Evolutionary conservation across 2,113 vertebrate genomes (phyloP), one percentile per base, ranked within the genome.

Genomic region (Protomyctophum bolini): DNA sequence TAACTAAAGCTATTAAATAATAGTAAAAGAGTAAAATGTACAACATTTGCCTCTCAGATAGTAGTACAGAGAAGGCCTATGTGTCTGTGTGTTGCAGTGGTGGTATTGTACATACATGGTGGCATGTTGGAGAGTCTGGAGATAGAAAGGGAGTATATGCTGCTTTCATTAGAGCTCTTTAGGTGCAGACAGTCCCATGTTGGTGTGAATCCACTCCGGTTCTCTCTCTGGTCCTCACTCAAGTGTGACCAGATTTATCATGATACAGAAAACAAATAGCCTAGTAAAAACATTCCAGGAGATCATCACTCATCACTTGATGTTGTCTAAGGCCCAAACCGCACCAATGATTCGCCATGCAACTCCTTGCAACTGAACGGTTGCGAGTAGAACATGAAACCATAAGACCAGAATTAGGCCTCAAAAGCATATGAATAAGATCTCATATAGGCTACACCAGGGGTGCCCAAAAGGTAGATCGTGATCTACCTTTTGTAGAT

Each of bases 211-310:
- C 9, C 4, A 56, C 33, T 48, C 29, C 57, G 65, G 63, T 2
- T 58, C 33, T 41, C 33, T 41, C 33, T 6, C 33, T 41, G 33
- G 33, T 41, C 21, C 6, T 62, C 51, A 62, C 70, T 46, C 8
- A 7, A 2, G 61, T 66, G 76, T 66, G 52, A 77, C 51, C 61
- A 28, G 6, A 33, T 68, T 68, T 41, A 62, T 14, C 5, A 12
- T 8, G 52, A 66, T 6, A 47, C 63, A 41, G 1, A 41, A 3
- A 41, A 41, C 1, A 41, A 6, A 41, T 21, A 41, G 33, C 5
- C 3, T 4, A 60, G 68, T 59, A 54, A 80, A 71, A 28, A 67
- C 60, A 79, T 65, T 6, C 1, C 48, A 66, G 64, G 7, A 73
- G 54, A 41, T 41, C 33, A 41, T 60, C 7, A 41, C 56, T 48